Base-by-base conservation (phyloP, 1,140 invertebrate species). In the Drosophila ercepeae region DNA sequence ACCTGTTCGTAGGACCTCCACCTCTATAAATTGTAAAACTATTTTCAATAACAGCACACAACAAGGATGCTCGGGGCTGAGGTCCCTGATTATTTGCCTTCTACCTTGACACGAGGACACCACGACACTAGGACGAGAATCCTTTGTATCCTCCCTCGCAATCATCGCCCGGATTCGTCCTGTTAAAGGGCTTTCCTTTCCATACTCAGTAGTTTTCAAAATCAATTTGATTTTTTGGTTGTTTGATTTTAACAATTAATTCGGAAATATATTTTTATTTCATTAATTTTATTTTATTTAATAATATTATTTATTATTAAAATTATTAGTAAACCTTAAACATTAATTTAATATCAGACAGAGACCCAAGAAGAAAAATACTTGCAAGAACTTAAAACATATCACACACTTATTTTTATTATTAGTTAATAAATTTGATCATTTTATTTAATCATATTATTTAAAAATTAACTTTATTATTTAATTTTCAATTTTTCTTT, bases 11-110 rank as follows among this genome's bases (percentile, higher is more conserved):
- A 21, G 21, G 21, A 21, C 21, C 29, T n/a, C 29, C 29, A 32
- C 2, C 81, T 64, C 72, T 86, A 84, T 84, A 84, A 84, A 84
- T 86, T 84, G 81, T 84, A 84, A 76, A 84, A 84, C 81, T 84
- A 84, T 84, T 86, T 84, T 84, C 81, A 84, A 84, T 84, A 84
- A 84, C 61, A 86, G 70, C 70, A 77, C 59, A 77, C 61, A 83
- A 78, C 69, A 61, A 59, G 71, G 55, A 61, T 71, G 32, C 53
- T 78, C 49, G 19, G 13, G 68, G 63, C 54, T 64, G 54, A 76
- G 65, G 52, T 71, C 52, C 45, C 29, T 49, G 60, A 68, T 68
- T 67, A 67, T 68, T 72, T 70, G 67, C 55, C 32, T 70, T 71
- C 68, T 60, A 52, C 32, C 46, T 69, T 59, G 45, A 71, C 52